Base-by-base conservation (phyloP, 2,113 vertebrate species). In the Lophius piscatorius region DNA sequence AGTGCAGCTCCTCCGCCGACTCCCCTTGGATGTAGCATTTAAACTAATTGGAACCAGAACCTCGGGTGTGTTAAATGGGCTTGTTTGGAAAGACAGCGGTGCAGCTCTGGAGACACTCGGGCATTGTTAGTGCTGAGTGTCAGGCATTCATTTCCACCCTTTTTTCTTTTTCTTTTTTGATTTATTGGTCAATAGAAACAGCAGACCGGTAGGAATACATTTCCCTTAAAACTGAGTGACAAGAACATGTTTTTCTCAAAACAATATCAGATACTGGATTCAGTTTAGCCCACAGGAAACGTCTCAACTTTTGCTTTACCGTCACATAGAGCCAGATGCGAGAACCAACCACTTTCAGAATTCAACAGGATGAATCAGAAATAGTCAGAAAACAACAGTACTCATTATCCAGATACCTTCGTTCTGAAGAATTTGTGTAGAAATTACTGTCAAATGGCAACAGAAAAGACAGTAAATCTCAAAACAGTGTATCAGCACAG, bases 41-140 rank as follows among this genome's bases (percentile, higher is more conserved):
- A 80, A 66, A 46, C 61, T 87, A 87, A 88, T 85, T 88, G 77
- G 68, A 85, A 84, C 48, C 87, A 88, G 82, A 82, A 41, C 16
- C 0, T 10, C 59, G 64, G 56, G 72, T 70, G 73, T 83, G 75
- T 83, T 81, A 76, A 78, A 78, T 63, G 63, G 70, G 54, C 76
- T 70, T 76, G 45, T 71, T 78, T 76, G 52, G 52, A 80, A 45
- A 76, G 74, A 75, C 61, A 49, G 76, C 65, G 38, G 63, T 57
- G 55, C 49, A 76, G 44, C 45, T 74, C 63, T 75, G 17, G 38
- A 59, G 64, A 76, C 72, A 49, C 55, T 78, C 50, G 3, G 7
- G 56, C 58, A 52, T 73, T 72, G 64, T 79, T 59, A 69, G 60
- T 65, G 64, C 74, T 70, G 49, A 39, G 28, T 54, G 36, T 33